A percentile compares a stretch with the other conserved stretches of the same genome.
These are phyloP conservation scores for Tetrao urogallus DNA, from an alignment of 2,113 vertebrate genomes.

Conservation along the genomic window DNA sequence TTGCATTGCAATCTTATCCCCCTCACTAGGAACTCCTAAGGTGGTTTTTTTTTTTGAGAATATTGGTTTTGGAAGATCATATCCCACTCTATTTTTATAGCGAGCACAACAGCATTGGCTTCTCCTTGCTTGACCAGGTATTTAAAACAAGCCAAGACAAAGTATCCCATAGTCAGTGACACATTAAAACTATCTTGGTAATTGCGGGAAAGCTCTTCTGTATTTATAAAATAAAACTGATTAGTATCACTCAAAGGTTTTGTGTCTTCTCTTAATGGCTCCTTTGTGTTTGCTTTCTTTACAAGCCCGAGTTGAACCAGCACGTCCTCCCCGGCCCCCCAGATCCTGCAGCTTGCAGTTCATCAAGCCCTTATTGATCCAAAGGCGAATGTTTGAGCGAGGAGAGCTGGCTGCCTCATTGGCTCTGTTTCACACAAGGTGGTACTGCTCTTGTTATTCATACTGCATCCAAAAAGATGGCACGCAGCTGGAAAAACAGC, in stretches of 20 bases:
- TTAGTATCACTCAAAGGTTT: conserved; percentile 71
- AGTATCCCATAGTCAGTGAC: conserved; percentile 62
- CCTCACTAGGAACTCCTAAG: conserved; percentile 62
- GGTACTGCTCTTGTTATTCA: neutral
- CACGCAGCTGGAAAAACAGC: conserved; percentile 22
- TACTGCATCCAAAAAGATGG: neutral
- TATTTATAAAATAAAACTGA: conserved; percentile 81
- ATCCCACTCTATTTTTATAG: conserved; percentile 75
- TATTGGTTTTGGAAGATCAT: conserved; percentile 75
- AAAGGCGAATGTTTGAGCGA: neutral
- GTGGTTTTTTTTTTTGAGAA: conserved; percentile 33
- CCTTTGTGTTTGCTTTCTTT: conserved; percentile 2
- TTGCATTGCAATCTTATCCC: conserved; percentile 52
- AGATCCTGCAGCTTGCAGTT: neutral
- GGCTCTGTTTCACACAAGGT: neutral
- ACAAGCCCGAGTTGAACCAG: neutral
- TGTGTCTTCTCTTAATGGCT: conserved; percentile 57
- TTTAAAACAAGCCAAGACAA: conserved; percentile 69
- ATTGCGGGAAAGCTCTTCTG: conserved; percentile 75
- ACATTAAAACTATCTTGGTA: conserved; percentile 68
- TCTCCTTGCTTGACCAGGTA: conserved; percentile 72
- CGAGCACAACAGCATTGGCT: conserved; percentile 66
- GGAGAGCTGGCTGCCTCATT: neutral
- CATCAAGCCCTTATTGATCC: neutral
- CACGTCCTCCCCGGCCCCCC: neutral